These are phyloP conservation scores for Porites australiensis DNA, from an alignment of 64 coral and sea anemone genomes.

Conservation along the genomic window DNA sequence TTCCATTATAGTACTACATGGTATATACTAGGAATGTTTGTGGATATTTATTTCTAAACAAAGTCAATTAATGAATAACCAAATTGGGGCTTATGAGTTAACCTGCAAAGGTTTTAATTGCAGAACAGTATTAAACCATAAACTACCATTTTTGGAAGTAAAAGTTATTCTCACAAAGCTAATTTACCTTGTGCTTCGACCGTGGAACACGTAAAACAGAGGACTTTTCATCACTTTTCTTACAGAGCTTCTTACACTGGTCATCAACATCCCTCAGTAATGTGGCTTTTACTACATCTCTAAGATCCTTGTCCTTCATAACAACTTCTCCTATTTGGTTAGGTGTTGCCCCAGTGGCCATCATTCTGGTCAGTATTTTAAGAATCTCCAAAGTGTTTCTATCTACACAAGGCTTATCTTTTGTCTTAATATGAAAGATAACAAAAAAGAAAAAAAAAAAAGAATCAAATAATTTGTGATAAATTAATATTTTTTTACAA, in stretches of 20 bases:
- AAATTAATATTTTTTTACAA: too few species aligned
- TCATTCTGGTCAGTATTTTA: slow-evolving; percentile 55
- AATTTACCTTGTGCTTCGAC: slow-evolving; percentile 34
- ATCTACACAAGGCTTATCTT: slow-evolving; percentile 61
- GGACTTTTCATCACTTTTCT: slow-evolving; percentile 11
- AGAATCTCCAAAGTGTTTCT: slow-evolving; percentile 11
- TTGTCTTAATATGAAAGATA: slow-evolving; percentile 49
- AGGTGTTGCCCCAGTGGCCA: slow-evolving; percentile 53
- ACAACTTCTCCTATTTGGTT: slow-evolving; percentile 41
- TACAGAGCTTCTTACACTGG: slow-evolving; percentile 32
- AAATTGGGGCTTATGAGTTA: too few species aligned
- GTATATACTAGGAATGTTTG: too few species aligned
- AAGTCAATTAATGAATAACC: too few species aligned
- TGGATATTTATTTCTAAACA: too few species aligned
- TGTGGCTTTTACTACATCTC: slow-evolving; percentile 47
- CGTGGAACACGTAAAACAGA: slow-evolving; percentile 29
- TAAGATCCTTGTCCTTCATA: slow-evolving; percentile 35
- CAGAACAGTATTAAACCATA: too few species aligned
- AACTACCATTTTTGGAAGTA: too few species aligned
- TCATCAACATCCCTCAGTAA: slow-evolving; percentile 33
- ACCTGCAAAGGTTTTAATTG: too few species aligned
- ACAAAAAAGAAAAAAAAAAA: slow-evolving; percentile 30
- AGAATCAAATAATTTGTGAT: too few species aligned
- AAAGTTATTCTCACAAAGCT: too few species aligned
- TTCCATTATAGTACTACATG: too few species aligned